Percentiles rank a stretch among this genome's conserved stretches.
Evolutionary conservation across 2,888 invertebrate species (phyloP).

Genomic region (Harpalus rubripes): DNA sequence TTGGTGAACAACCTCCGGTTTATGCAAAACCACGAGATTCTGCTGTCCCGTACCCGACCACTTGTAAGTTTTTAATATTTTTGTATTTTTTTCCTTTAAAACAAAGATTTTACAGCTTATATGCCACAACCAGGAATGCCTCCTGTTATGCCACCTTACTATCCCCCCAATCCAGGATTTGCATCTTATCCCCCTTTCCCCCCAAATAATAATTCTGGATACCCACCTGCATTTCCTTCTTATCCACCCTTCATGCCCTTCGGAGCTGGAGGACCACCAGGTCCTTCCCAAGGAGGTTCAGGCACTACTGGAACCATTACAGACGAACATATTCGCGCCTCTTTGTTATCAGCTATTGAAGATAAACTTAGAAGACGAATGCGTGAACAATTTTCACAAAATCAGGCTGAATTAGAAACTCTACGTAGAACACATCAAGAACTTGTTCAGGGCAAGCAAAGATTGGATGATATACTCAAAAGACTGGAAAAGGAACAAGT

Average conservation of each 20-base stretch:
- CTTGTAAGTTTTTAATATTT: slow-evolving; percentile 75
- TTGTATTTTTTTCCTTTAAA: neutral
- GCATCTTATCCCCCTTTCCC: slow-evolving; percentile 74
- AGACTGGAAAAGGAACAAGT: slow-evolving; percentile 88
- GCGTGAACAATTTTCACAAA: slow-evolving; percentile 93
- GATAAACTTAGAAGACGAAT: slow-evolving; percentile 94
- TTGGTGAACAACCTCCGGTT: slow-evolving; percentile 97
- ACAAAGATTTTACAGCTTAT: slow-evolving; percentile 73
- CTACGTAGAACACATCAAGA: slow-evolving; percentile 92
- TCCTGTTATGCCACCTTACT: slow-evolving; percentile 71
- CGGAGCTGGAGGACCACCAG: slow-evolving; percentile 77
- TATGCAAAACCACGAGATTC: slow-evolving; percentile 85
- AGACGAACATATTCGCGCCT: slow-evolving; percentile 96
- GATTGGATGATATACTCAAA: slow-evolving; percentile 88
- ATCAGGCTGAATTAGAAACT: slow-evolving; percentile 95
- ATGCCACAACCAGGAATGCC: slow-evolving; percentile 76
- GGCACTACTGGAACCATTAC: slow-evolving; percentile 89
- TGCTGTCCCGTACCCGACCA: slow-evolving; percentile 79
- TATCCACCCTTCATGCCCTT: slow-evolving; percentile 80
- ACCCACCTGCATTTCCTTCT: slow-evolving; percentile 75
- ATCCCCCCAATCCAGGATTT: slow-evolving; percentile 69
- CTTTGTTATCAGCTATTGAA: slow-evolving; percentile 95
- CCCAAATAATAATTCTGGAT: slow-evolving; percentile 71
- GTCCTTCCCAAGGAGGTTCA: slow-evolving; percentile 77
- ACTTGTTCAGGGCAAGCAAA: slow-evolving; percentile 89